These are phyloP conservation scores for Varanus komodoensis DNA, from an alignment of 2,113 vertebrate genomes.

Conservation along the genomic window DNA sequence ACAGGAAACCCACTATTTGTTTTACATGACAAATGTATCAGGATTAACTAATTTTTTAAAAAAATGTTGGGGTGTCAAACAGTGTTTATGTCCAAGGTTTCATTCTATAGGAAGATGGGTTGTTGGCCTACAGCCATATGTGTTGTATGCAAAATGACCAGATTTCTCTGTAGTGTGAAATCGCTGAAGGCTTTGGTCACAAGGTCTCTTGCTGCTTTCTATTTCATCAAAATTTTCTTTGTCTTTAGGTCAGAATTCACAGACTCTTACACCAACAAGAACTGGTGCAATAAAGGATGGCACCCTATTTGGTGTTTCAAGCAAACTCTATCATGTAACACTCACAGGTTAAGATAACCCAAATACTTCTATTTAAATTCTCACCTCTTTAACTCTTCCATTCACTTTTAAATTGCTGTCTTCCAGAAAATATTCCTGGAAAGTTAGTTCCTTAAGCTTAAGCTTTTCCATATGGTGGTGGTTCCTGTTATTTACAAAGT, in stretches of 20 bases:
- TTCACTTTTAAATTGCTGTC: conserved; percentile 7
- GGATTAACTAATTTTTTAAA: conserved; percentile 48
- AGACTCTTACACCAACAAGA: neutral
- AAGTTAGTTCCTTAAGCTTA: neutral
- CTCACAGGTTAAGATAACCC: neutral
- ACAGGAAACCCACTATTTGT: conserved; percentile 64
- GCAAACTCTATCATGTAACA: conserved; percentile 7
- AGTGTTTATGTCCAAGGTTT: conserved; percentile 72
- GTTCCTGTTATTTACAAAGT: conserved; percentile 17
- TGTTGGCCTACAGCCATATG: conserved; percentile 59
- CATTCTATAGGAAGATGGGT: conserved; percentile 55
- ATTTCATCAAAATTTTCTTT: neutral
- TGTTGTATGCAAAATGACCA: conserved; percentile 39
- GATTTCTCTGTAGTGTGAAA: conserved; percentile 8
- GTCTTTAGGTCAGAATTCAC: neutral
- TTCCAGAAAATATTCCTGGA: conserved; percentile 15
- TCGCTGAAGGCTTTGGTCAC: neutral
- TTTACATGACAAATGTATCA: conserved; percentile 61
- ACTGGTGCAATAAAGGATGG: neutral
- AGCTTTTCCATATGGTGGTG: neutral
- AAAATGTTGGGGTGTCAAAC: conserved; percentile 65
- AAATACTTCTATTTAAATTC: conserved; percentile 13
- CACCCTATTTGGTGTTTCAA: neutral
- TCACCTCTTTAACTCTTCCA: conserved; percentile 1
- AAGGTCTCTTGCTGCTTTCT: neutral